Percentiles rank a stretch among this genome's conserved stretches.
Conservation (phyloP, 1,140 invertebrate genomes). For the Calycopis cecrops region DNA sequence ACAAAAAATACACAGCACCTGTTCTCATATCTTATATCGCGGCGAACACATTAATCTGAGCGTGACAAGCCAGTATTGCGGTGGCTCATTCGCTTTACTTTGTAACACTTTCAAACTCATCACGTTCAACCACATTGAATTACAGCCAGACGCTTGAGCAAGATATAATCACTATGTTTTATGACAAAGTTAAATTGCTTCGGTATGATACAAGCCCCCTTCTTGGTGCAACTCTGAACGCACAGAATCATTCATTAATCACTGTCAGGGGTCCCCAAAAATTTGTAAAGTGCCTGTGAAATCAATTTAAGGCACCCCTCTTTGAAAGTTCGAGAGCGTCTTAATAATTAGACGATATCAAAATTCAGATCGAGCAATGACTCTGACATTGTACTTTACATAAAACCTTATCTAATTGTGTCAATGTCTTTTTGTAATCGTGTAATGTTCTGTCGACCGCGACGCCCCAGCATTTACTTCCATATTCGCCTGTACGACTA, state of each 20-base stretch:
- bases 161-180: conserved; percentile 51
- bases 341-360: conserved; percentile 64
- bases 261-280: conserved; percentile 68
- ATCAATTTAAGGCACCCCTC: conserved; percentile 64
- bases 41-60: conserved; percentile 33
- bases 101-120: conserved; percentile 47
- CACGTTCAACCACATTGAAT: conserved; percentile 58
- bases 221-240: conserved; percentile 31
- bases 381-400: conserved; percentile 30
- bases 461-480: background rate
- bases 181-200: conserved; percentile 53
- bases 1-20: background rate
- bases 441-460: conserved; percentile 2
- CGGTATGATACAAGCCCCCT: conserved; percentile 38
- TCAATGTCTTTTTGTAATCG: conserved; percentile 27
- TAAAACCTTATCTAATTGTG: conserved; percentile 26
- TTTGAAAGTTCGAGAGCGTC: conserved; percentile 52
- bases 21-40: background rate
- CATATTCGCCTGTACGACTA: background rate
- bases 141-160: conserved; percentile 52
- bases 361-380: conserved; percentile 37
- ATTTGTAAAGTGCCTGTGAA: conserved; percentile 64
- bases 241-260: conserved; percentile 66
- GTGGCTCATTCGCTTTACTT: conserved; percentile 20
- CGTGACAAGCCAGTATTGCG: conserved; percentile 33